Evolutionary conservation across 2,888 invertebrate genomes (phyloP).

Genomic region (Leptogaster cylindrica): DNA sequence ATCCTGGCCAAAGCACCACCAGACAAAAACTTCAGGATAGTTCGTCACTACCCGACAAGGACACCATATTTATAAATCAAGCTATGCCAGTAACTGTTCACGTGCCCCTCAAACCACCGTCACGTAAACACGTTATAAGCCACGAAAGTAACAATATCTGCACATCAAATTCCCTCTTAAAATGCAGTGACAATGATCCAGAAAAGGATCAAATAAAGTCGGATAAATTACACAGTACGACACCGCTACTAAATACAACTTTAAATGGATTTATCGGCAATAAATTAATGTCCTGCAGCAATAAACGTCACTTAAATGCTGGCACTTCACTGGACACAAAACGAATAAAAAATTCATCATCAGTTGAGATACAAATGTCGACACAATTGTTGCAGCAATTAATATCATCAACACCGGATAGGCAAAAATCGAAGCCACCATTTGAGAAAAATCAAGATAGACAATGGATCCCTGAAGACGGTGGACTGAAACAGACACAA

Average conservation of each 20-base stretch:
- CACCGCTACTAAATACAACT: background rate
- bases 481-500: constrained; percentile 50
- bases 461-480: constrained; percentile 58
- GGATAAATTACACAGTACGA: constrained; percentile 10
- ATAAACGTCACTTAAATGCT: constrained; percentile 49
- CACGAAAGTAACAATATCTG: constrained; percentile 12
- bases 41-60: constrained; percentile 51
- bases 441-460: constrained; percentile 56
- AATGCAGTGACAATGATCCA: constrained; percentile 5
- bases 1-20: constrained; percentile 33
- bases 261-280: background rate
- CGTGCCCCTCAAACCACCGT: constrained; percentile 55
- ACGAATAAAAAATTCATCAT: constrained; percentile 53
- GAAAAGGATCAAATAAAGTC: constrained; percentile 16
- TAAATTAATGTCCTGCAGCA: constrained; percentile 10
- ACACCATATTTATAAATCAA: constrained; percentile 51
- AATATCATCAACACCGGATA: constrained; percentile 63
- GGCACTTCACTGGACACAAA: constrained; percentile 43
- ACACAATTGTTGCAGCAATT: constrained; percentile 68
- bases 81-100: constrained; percentile 48
- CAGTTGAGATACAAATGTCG: constrained; percentile 55
- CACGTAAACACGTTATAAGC: constrained; percentile 45
- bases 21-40: constrained; percentile 47
- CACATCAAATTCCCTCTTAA: background rate
- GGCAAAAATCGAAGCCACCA: constrained; percentile 46